Evolutionary conservation across 2,888 invertebrate species (phyloP), one percentile per base, ranked within the genome.

Genomic region (Acrobasis repandana): DNA sequence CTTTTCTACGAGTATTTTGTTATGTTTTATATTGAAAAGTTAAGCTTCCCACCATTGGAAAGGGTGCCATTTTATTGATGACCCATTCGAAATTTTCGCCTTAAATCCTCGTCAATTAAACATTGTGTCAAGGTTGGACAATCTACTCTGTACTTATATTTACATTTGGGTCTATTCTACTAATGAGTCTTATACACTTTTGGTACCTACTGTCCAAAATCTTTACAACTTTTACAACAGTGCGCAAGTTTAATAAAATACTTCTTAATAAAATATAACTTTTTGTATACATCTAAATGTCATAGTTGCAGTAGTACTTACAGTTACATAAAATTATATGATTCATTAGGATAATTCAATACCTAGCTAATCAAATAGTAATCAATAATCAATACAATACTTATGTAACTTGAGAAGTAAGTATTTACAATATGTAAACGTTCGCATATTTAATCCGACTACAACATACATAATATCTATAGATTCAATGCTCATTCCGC

Each of bases 401-500:
- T 9, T 34, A 51, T 34, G 46, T 33, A 49, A 36, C 43, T 57
- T 57, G 33, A 16, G 10, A 48, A 58, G 15, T 48, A 47, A 10
- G 15, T 57, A 60, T 50, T 54, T 54, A 36, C 54, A 38, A 14
- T 54, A 52, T 2, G 11, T 50, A 50, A 50, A 14, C 14, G 50
- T 34, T 11, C 18, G 14, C 5, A 38, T 54, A 28, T 50, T 20
- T 38, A 54, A 38, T 52, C 34, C 11, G 16, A 48, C 16, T 28
- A 48, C 16, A 48, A n/a, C 10, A 10, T 28, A 34, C 15, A n/a
- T 9, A 18, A 36, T 52, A 36, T 48, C 20, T 63, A 48, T 61
- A 33, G 61, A 54, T 59, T 62, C 61, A 50, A 63, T 58, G 63
- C 58, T 63, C 63, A 63, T 63, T 63, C 65, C 63, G 58, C 61